These are phyloP conservation scores for Corythaeola cristata DNA, from an alignment of 2,113 vertebrate genomes.

Conservation along the genomic window DNA sequence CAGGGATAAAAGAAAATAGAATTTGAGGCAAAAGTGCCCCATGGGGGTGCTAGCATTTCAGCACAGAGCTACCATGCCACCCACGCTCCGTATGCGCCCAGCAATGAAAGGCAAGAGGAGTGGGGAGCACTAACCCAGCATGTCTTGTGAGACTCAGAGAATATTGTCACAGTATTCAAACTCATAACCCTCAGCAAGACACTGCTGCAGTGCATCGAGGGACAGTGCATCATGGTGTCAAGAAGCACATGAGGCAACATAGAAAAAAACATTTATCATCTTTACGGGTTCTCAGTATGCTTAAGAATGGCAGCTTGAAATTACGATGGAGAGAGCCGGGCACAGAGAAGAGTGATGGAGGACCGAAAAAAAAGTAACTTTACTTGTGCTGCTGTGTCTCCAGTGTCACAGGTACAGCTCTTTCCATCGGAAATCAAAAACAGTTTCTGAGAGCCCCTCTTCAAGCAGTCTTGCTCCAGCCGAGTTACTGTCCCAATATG, in stretches of 20 bases:
- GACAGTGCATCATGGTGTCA: background rate
- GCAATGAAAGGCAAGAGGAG: background rate
- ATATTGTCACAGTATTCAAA: background rate
- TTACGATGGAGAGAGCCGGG: background rate
- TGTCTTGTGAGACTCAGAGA: background rate
- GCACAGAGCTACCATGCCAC: background rate
- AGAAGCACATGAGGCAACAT: background rate
- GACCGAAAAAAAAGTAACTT: background rate
- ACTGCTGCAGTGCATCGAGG: background rate
- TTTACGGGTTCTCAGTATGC: background rate
- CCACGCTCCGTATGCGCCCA: fast-evolving
- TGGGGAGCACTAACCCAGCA: fast-evolving
- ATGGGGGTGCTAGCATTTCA: background rate
- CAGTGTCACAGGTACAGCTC: background rate
- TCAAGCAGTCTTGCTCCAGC: background rate
- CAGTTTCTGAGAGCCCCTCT: background rate
- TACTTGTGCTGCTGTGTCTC: background rate
- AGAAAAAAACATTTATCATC: background rate
- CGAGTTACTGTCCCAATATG: background rate
- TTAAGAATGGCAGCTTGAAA: background rate
- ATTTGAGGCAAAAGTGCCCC: background rate
- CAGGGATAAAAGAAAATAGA: background rate
- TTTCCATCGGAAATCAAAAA: background rate
- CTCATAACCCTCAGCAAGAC: background rate
- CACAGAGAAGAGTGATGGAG: background rate